Base-by-base conservation (phyloP, 2,113 vertebrate species). In the Platichthys flesus region DNA sequence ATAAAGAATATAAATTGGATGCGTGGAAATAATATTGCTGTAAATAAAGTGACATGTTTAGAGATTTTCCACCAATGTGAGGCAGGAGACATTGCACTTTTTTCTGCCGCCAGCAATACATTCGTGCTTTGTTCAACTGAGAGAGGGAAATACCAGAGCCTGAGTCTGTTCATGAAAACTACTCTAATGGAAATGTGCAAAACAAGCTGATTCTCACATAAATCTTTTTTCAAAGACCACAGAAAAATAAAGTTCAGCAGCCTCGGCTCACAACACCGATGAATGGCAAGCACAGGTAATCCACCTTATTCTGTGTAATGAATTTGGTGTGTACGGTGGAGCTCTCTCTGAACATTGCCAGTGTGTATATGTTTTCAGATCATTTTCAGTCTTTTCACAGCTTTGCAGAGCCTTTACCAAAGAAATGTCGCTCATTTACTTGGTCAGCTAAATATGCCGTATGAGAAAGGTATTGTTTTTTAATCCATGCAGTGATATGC, bases 251-350 rank as follows among this genome's bases (percentile, higher is more conserved):
- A 69, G 35, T 52, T 52, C 21, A 35, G 52, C 51, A 31, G 45
- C 45, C 3, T 61, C n/a, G 4, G 23, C 42, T 67, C 63, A 21
- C 31, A 54, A 40, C 54, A 18, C 15, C 63, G 47, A 16, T 75
- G 80, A 83, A 3, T 52, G 85, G 80, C 80, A 82, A 18, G 45
- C 21, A 37, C 40, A 40, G 59, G 82, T 51, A 86, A 73, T 74
- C 66, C 79, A 74, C 69, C 45, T 49, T 40, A 59, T 79, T 63
- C 31, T 67, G 37, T 74, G 35, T 67, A 59, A 71, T 74, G 52
- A 79, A 72, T 76, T 69, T 26, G n/a, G 67, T 47, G 52, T 54
- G 51, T 35, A 55, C 61, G 1, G 10, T n/a, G 18, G 26, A 81
- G 49, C 45, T 55, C 40, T 58, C 59, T 1, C 23, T 14, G 62